Conservation (phyloP, 2,113 vertebrate genomes). For the Sterrhoptilus dennistouni region DNA sequence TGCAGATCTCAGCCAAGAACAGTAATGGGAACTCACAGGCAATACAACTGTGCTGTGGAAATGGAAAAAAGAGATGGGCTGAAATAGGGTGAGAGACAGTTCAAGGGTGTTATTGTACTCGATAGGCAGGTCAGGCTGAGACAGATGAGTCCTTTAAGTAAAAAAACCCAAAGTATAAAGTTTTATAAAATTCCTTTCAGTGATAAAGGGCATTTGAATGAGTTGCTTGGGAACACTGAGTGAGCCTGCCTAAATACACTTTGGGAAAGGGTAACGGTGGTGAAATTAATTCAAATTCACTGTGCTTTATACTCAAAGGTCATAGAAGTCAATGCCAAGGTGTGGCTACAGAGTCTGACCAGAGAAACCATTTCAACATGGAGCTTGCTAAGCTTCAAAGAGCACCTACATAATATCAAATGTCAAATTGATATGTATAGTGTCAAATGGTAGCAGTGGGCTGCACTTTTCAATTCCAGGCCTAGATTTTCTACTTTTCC, state of each 20-base stretch:
- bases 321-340: background rate
- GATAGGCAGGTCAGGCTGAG: background rate
- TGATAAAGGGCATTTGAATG: background rate
- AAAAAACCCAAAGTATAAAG: background rate
- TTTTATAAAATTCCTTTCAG: background rate
- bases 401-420: background rate
- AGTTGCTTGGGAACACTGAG: background rate
- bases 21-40: slow-evolving; percentile 27
- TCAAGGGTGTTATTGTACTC: background rate
- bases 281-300: slow-evolving; percentile 7
- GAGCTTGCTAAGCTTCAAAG: background rate
- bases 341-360: background rate
- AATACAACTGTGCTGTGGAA: background rate
- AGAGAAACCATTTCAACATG: background rate
- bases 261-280: background rate
- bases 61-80: background rate
- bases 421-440: background rate
- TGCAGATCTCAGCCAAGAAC: background rate
- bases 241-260: background rate
- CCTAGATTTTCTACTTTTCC: background rate
- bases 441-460: background rate
- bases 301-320: background rate
- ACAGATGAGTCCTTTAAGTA: background rate
- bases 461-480: background rate
- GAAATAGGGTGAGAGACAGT: slow-evolving; percentile 20